Evolutionary conservation across 2,888 invertebrate species (phyloP), one percentile per base, ranked within the genome.

Genomic region (Ochropacha duplaris): DNA sequence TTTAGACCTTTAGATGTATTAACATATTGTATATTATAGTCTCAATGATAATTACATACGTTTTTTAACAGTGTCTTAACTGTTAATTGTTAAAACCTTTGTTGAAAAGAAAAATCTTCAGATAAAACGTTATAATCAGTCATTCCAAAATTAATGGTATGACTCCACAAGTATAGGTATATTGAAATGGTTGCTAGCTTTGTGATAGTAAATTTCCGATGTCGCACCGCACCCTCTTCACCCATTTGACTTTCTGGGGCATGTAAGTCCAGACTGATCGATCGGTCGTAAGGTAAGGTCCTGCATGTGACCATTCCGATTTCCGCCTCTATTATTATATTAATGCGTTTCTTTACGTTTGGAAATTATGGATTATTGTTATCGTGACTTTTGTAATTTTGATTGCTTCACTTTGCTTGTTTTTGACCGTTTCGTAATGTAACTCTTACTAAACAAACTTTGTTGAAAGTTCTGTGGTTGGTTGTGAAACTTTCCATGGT

Each of bases 221-320:
- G 56, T 61, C 64, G 60, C 61, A 54, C 61, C 72, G 56, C 63
- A 58, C 72, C 72, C 60, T 63, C 66, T 72, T 66, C 69, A 71
- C 69, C 64, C 56, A 68, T 65, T 66, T 62, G 58, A 65, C 63
- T 76, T 73, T 68, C 69, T 74, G 65, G 69, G 68, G 59, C 67
- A 67, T 60, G 61, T 62, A 58, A 70, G 65, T 60, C 66, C 61
- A 60, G 54, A 55, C 57, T 71, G 68, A 76, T 75, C 76, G 73
- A 74, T 74, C 68, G 68, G 50, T 51, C 4, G 16, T 31, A 9
- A 19, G 28, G 51, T 52, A 6, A 16, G 39, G 31, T 31, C 16
- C 16, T 31, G 50, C 31, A 12, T 9, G 26, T 31, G 24, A 5
- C 12, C 12, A 52, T 12, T 31, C 14, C 26, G 12, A 34, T 12